Evolutionary conservation across 92 coral and sea anemone genomes (phyloP), one percentile per base, ranked within the genome.

Genomic region (Paramuricea clavata): DNA sequence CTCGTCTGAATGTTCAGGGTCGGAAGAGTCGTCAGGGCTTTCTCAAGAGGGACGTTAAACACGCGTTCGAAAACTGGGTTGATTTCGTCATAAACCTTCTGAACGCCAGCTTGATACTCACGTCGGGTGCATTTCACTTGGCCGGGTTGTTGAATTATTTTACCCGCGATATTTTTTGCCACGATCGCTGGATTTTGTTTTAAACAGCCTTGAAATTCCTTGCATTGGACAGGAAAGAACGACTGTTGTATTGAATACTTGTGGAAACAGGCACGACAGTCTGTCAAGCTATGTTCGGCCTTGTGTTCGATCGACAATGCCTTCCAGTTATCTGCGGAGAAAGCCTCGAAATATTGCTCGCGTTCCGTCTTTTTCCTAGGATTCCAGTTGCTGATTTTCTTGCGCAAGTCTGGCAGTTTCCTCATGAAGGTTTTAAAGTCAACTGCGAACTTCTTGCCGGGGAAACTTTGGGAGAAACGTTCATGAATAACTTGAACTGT

Each of bases 1-100:
- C 50, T 83, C 16, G 41, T 49, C 25, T 69, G 67, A 23, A 83
- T 60, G 41, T 83, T 72, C 62, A 57, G 32, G 32, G 49, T 50
- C 39, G 87, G 87, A 42, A 83, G 69, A 26, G 71, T 49, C 31
- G 82, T 44, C 6, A 83, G 60, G 13, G 81, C 82, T 57, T 83
- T 77, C 13, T 50, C 81, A 83, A 83, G 74, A 3, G 87, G 34
- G 15, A 50, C 61, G 47, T 67, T 71, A 22, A 39, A 49, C 1
- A 47, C 69, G 22, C 57, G 52, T 31, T 83, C 41, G 42, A 50
- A 71, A 7, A 59, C 72, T 27, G 69, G 31, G 49, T 83, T 70
- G 9, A 83, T 69, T 69, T 71, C 50, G 30, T 82, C 44, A 44
- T 82, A 67, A 3, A 83, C 35, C 34, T 82, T 36, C 26, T 68